Evolutionary conservation across 2,113 vertebrate species (phyloP).

Genomic region (Tragelaphus buxtoni): DNA sequence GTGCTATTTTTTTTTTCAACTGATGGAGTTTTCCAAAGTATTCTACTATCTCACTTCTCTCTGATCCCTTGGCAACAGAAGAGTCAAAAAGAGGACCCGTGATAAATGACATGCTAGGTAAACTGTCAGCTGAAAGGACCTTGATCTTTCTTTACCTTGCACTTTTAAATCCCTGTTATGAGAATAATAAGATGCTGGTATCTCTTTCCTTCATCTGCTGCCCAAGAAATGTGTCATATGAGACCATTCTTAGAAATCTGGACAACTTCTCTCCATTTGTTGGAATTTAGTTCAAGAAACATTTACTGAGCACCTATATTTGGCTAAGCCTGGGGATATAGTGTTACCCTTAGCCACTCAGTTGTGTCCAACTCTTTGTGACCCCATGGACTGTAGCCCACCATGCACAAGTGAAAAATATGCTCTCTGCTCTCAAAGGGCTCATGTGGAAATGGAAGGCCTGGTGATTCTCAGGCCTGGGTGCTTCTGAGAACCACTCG

Average conservation of each 20-base stretch:
- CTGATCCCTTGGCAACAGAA: not conserved
- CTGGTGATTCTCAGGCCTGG: not conserved
- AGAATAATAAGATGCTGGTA: not conserved
- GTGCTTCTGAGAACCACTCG: not conserved
- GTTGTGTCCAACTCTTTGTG: not conserved
- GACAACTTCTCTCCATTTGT: not conserved
- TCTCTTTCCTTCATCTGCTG: not conserved
- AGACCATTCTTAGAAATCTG: not conserved
- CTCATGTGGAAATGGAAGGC: not conserved
- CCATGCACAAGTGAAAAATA: not conserved
- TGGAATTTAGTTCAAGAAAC: not conserved
- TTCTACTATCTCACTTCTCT: not conserved
- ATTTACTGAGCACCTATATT: not conserved
- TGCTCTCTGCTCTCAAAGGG: not conserved
- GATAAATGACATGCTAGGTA: not conserved
- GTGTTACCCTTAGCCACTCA: not conserved
- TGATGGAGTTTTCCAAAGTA: not conserved
- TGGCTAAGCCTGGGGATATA: not conserved
- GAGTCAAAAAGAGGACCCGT: not conserved
- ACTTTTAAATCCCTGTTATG: not conserved
- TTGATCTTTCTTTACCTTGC: not conserved
- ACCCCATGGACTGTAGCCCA: not conserved
- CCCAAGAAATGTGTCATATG: not conserved
- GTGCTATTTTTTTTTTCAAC: not conserved
- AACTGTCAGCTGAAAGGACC: not conserved